phyloP scores from a whole-genome alignment of 2,113 vertebrate genomes.

The Poecile atricapillus region DNA sequence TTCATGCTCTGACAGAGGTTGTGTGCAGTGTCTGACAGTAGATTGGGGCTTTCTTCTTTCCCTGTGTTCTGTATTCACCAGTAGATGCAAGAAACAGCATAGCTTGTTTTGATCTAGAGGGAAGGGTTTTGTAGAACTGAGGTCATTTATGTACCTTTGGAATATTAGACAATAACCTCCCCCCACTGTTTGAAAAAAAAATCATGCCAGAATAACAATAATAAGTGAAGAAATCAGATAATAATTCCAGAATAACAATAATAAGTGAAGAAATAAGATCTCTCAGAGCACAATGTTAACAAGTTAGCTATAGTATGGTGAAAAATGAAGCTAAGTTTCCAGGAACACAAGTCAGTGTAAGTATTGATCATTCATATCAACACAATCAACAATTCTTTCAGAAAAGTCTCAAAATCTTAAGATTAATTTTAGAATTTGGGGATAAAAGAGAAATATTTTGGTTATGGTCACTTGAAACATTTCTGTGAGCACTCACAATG shows the following conservation, averaged over 20 bases:
- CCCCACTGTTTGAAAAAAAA: not conserved
- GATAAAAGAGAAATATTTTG: not conserved
- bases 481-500: not conserved
- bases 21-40: not conserved
- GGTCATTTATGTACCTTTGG: not conserved
- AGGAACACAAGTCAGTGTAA: not conserved
- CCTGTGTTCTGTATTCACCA: not conserved
- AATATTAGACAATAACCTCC: not conserved
- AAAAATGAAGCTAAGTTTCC: not conserved
- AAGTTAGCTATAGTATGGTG: not conserved
- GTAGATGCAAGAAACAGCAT: not conserved
- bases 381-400: not conserved
- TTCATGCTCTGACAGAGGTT: not conserved
- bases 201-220: not conserved
- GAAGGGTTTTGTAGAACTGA: not conserved
- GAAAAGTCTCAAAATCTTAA: not conserved
- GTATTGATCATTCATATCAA: not conserved
- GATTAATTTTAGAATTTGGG: not conserved
- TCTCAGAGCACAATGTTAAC: not conserved
- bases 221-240: not conserved
- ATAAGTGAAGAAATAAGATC: not conserved
- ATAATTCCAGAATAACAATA: not conserved
- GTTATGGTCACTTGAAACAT: not conserved
- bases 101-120: not conserved
- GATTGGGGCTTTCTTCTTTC: not conserved